phyloP scores from a whole-genome alignment of 1,140 invertebrate species.

The Apis florea region DNA sequence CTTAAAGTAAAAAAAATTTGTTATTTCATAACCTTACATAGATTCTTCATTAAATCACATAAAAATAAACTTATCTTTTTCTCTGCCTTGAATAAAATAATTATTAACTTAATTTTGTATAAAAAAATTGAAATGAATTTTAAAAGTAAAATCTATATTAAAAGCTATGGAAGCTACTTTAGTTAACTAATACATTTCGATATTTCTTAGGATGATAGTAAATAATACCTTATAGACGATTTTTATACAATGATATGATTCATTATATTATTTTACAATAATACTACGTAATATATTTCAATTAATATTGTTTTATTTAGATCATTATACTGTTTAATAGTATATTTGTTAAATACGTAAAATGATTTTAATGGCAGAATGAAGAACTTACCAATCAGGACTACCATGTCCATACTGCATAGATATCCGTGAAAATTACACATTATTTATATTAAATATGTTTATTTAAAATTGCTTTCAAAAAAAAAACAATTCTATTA shows the following conservation, averaged over 20 bases:
- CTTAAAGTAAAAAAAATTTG: neutral
- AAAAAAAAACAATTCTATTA: neutral
- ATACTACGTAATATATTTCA: neutral
- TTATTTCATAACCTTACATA: conserved; percentile 48
- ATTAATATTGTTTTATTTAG: neutral
- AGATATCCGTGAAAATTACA: conserved; percentile 48
- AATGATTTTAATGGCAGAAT: conserved; percentile 44
- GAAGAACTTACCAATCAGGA: conserved; percentile 53
- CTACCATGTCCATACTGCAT: conserved; percentile 46
- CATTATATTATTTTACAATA: neutral
- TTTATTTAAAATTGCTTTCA: neutral
- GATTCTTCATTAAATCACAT: neutral
- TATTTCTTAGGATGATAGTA: neutral
- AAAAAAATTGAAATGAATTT: neutral
- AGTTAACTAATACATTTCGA: conserved; percentile 14
- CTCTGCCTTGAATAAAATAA: neutral
- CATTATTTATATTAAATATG: conserved; percentile 23
- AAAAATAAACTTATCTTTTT: neutral
- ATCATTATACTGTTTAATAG: neutral
- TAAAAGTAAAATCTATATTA: neutral
- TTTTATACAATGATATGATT: neutral
- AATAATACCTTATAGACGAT: conserved; percentile 1
- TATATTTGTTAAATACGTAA: conserved; percentile 17
- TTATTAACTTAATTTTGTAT: too few species aligned
- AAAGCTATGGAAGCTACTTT: neutral